Evolutionary conservation across 2,797 vertebrate species (phyloP).

Genomic region (Lithobates sylvaticus): DNA sequence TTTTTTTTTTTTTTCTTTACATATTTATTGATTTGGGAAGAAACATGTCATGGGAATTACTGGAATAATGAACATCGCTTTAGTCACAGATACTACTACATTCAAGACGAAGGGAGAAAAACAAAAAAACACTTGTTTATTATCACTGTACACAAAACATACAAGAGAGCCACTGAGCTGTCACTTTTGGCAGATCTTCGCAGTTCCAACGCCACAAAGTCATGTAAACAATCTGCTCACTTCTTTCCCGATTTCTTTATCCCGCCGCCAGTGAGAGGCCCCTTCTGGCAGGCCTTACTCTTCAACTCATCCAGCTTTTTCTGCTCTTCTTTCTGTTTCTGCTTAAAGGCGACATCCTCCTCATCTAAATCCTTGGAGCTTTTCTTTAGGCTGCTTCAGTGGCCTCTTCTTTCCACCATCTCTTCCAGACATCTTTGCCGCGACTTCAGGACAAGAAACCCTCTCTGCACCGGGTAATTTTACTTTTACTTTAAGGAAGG

Average conservation of each 20-base stretch:
- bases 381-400: too few relatives aligned
- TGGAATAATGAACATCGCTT: background rate
- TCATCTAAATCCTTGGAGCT: too few relatives aligned
- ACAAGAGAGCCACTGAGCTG: background rate
- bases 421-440: too few relatives aligned
- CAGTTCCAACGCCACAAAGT: background rate
- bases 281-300: too few relatives aligned
- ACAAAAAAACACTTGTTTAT: constrained; percentile 7
- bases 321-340: too few relatives aligned
- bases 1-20: too few relatives aligned
- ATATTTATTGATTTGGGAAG: background rate
- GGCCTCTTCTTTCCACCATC: too few relatives aligned
- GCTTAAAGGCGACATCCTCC: too few relatives aligned
- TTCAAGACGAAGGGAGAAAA: background rate
- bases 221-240: constrained; percentile 68
- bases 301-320: too few relatives aligned
- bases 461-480: too few relatives aligned
- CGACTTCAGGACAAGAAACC: too few relatives aligned
- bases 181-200: background rate
- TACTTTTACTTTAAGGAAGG: too few relatives aligned
- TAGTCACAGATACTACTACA: background rate
- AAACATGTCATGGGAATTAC: background rate
- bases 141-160: constrained; percentile 51
- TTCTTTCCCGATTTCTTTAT: constrained; percentile 99
- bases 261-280: constrained; percentile 81